These are phyloP conservation scores for Hyalella azteca DNA, from an alignment of 2,888 invertebrate genomes.

Conservation along the genomic window DNA sequence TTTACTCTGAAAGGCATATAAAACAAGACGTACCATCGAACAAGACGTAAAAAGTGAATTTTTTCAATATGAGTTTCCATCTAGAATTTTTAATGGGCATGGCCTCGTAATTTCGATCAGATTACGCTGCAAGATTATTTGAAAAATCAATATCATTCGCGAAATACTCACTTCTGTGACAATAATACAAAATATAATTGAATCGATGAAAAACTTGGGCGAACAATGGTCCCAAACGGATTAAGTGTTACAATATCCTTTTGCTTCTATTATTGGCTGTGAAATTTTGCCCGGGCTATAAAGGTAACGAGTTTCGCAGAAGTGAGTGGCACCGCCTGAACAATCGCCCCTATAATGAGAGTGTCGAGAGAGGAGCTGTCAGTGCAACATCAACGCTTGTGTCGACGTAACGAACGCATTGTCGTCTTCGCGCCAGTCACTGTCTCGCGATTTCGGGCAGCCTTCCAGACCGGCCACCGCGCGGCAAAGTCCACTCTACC, in stretches of 20 bases:
- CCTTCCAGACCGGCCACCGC: no score
- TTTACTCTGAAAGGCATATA: no score
- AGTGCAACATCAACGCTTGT: background rate
- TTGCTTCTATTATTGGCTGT: background rate
- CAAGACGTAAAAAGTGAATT: no score
- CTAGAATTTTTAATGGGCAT: no score
- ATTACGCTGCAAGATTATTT: no score
- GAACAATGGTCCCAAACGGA: background rate
- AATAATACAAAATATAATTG: no score
- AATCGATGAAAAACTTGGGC: no score
- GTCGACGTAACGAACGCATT: conserved; percentile 8
- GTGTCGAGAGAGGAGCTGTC: background rate
- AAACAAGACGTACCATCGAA: no score
- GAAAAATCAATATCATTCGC: no score
- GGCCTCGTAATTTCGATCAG: no score
- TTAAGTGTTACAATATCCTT: background rate
- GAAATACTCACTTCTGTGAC: no score
- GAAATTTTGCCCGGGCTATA: background rate
- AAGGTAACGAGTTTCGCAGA: conserved; percentile 9
- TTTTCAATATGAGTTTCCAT: no score
- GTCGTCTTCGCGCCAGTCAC: background rate
- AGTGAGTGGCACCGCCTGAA: background rate
- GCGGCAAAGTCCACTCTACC: background rate
- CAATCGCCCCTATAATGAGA: background rate
- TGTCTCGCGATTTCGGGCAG: background rate